Conservation (phyloP, 1,140 invertebrate species). For the Lysiphlebus fabarum region DNA sequence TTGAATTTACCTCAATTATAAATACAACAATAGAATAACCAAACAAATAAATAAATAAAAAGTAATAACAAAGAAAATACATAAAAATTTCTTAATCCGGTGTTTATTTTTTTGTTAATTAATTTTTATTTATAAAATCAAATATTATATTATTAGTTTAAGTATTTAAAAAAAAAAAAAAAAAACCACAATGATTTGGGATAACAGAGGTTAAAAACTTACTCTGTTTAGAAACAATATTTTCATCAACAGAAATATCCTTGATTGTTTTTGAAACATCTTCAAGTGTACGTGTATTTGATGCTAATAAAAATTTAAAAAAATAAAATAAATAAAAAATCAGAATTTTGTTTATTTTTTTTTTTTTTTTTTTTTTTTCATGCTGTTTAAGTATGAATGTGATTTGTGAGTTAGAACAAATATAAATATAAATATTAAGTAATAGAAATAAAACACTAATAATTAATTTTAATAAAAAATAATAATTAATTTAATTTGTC, state of each 20-base stretch:
- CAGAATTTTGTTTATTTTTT: conserved; percentile 8
- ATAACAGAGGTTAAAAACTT: conserved; percentile 29
- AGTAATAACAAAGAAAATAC: no score
- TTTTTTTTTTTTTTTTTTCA: neutral
- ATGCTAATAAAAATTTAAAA: conserved; percentile 30
- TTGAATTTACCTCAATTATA: no score
- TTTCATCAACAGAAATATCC: conserved; percentile 28
- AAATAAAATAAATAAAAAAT: conserved; percentile 20
- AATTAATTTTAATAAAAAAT: neutral
- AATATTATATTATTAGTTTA: no score
- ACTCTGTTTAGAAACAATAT: conserved; percentile 36
- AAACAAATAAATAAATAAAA: no score
- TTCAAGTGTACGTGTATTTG: conserved; percentile 28
- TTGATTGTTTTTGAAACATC: conserved; percentile 26
- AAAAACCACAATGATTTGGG: neutral
- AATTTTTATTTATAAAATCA: no score
- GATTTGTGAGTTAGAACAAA: no score
- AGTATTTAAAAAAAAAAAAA: conserved; percentile 1
- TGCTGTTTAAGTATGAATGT: no score
- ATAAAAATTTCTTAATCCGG: no score
- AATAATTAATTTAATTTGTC: conserved; percentile 21
- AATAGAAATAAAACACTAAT: conserved; percentile 1
- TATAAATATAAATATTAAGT: conserved; percentile 7
- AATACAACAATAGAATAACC: no score
- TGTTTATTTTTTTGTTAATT: no score